Evolutionary conservation across 2,888 invertebrate species (phyloP).

Genomic region (Athalia cordata): DNA sequence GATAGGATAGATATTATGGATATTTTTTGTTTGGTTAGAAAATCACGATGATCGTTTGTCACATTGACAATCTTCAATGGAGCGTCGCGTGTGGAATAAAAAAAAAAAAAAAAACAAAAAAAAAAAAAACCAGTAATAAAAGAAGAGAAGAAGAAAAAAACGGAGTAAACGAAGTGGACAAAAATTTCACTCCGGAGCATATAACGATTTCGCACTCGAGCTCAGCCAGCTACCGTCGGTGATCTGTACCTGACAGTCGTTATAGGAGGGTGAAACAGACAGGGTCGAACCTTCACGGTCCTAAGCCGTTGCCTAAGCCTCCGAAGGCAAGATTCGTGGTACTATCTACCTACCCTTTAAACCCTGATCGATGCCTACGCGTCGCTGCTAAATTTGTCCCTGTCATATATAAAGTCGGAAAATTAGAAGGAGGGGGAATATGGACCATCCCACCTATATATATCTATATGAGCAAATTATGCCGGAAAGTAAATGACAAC

Average conservation of each 20-base stretch:
- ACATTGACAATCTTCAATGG: too few relatives aligned
- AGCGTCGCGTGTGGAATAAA: too few relatives aligned
- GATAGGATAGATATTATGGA: too few relatives aligned
- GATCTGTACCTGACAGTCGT: slow-evolving; percentile 15
- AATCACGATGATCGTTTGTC: too few relatives aligned
- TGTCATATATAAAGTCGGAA: slow-evolving; percentile 20
- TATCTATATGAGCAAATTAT: too few relatives aligned
- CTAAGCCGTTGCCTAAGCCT: slow-evolving; percentile 33
- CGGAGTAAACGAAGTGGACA: slow-evolving; percentile 13
- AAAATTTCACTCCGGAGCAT: slow-evolving; percentile 12
- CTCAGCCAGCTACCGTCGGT: neutral
- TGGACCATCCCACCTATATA: too few relatives aligned
- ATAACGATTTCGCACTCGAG: slow-evolving; percentile 21
- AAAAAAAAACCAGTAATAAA: neutral
- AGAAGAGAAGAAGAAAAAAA: neutral
- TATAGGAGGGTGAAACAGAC: slow-evolving; percentile 32
- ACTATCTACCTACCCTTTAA: slow-evolving; percentile 17
- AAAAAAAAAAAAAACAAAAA: too few relatives aligned
- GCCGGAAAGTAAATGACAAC: too few relatives aligned
- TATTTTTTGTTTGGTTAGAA: too few relatives aligned
- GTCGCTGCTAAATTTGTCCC: slow-evolving; percentile 53
- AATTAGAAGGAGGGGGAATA: too few relatives aligned
- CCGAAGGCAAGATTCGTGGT: slow-evolving; percentile 3
- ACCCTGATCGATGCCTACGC: slow-evolving; percentile 55
- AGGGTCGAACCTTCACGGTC: slow-evolving; percentile 26